Evolutionary conservation across 2,888 invertebrate genomes (phyloP).

Genomic region (Hypselothyrea guttata): DNA sequence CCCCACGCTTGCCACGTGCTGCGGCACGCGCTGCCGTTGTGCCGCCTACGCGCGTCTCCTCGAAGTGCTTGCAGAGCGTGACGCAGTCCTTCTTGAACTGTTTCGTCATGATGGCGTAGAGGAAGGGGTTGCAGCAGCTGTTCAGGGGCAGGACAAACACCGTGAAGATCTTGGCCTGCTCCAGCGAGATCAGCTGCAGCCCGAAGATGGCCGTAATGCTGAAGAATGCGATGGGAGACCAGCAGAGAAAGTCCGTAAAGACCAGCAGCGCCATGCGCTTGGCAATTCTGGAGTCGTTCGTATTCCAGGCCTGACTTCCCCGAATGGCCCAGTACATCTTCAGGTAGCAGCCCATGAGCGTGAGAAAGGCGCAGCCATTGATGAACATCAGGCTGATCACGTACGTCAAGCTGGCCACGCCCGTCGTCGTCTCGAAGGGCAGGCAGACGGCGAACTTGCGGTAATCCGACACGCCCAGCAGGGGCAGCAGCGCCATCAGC

Average conservation of each 20-base stretch:
- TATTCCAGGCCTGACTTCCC: constrained; percentile 98
- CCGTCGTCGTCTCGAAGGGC: constrained; percentile 94
- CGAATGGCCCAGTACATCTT: constrained; percentile 99
- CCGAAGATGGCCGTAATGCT: constrained; percentile 97
- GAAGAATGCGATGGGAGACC: constrained; percentile 98
- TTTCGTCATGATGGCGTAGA: constrained; percentile 98
- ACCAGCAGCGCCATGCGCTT: constrained; percentile 98
- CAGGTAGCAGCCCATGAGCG: constrained; percentile 96
- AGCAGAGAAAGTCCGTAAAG: constrained; percentile 98
- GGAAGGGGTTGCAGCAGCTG: constrained; percentile 98
- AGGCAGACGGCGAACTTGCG: constrained; percentile 98
- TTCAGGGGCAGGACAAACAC: constrained; percentile 98
- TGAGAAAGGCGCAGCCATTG: constrained; percentile 96
- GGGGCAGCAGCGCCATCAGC: constrained; percentile 92
- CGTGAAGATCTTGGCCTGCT: constrained; percentile 97
- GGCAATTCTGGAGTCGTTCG: constrained; percentile 97
- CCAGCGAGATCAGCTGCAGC: constrained; percentile 93
- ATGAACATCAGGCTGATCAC: constrained; percentile 94
- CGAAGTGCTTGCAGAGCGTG: constrained; percentile 96
- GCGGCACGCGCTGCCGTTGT: constrained; percentile 36
- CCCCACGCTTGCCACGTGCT: constrained; percentile 84
- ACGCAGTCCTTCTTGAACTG: constrained; percentile 99
- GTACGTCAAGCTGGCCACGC: constrained; percentile 91
- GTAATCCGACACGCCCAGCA: constrained; percentile 96
- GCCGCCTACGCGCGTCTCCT: constrained; percentile 91